phyloP scores from a whole-genome alignment of 2,113 vertebrate species.

The Aegotheles bennettii region DNA sequence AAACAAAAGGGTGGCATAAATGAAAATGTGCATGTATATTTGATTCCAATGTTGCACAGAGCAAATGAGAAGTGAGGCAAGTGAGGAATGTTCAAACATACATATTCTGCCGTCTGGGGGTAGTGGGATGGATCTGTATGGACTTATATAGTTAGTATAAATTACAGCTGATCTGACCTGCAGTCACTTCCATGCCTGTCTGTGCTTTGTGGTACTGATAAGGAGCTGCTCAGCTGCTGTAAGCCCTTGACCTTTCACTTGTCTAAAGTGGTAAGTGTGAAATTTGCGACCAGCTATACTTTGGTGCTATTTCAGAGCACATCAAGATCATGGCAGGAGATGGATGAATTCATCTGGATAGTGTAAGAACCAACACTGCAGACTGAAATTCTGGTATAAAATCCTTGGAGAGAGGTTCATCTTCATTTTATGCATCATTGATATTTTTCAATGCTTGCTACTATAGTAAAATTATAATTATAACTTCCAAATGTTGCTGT shows the following conservation, averaged over 20 bases:
- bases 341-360: conserved; percentile 39
- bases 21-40: background rate
- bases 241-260: conserved; percentile 61
- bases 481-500: background rate
- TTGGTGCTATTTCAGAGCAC: conserved; percentile 46
- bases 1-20: background rate
- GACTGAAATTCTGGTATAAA: background rate
- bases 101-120: background rate
- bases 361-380: background rate
- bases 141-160: conserved; percentile 14
- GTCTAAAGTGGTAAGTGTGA: conserved; percentile 58
- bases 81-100: background rate
- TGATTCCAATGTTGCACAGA: background rate
- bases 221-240: conserved; percentile 40
- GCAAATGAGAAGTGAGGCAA: background rate
- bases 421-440: background rate
- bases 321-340: conserved; percentile 38
- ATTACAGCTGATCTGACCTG: conserved; percentile 47
- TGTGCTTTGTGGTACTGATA: conserved; percentile 2
- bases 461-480: background rate
- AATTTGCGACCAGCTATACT: conserved; percentile 46
- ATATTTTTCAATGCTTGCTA: background rate
- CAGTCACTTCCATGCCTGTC: conserved; percentile 23
- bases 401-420: background rate
- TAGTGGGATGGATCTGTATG: background rate